Base-by-base conservation (phyloP, 53 echinoderm and acorn worm genomes). In the Echinometra lucunter region DNA sequence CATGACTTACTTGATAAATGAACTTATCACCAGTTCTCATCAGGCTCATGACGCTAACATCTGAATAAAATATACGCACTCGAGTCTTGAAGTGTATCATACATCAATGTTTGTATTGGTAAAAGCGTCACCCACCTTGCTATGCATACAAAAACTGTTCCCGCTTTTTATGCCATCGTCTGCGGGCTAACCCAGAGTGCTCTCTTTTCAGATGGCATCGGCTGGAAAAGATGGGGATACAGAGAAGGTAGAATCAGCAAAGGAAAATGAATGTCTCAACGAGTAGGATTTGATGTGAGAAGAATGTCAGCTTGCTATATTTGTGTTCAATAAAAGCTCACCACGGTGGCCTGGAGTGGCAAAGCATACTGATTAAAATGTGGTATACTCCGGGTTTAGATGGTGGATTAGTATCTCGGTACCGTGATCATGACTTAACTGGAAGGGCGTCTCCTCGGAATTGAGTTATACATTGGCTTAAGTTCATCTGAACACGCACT, bases 271-370 rank as follows among this genome's bases (percentile, higher is more conserved):
- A 72, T 35, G 72, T 72, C 72, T 32, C 32, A 32, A 72, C 72
- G 72, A 72, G 72, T 32, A 34, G 72, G 72, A 35, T 72, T 72
- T 72, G 72, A 72, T 72, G 72, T 72, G 72, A 35, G 72, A 32
- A 72, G 72, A 72, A 72, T 72, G 72, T 72, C 72, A 72, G n/a
- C 72, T 72, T 72, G 35, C 72, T 72, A 72, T 72, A 72, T 72
- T 72, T 72, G 72, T 72, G 30, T 72, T 72, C 72, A 72, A 72
- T 72, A 72, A 72, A 53, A 72, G 35, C 72, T 8, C 34, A 72
- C 72, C 15, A 72, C 72, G 72, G 72, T 7, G 35, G 72, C 32
- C 72, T 35, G 72, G 35, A 72, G 72, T 34, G 35, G 72, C 32
- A 72, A 72, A 72, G 72, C 72, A 32, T 35, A 72, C 72, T 72